Evolutionary conservation across 2,797 vertebrate species (phyloP).

Genomic region (Chromobotia macracanthus): DNA sequence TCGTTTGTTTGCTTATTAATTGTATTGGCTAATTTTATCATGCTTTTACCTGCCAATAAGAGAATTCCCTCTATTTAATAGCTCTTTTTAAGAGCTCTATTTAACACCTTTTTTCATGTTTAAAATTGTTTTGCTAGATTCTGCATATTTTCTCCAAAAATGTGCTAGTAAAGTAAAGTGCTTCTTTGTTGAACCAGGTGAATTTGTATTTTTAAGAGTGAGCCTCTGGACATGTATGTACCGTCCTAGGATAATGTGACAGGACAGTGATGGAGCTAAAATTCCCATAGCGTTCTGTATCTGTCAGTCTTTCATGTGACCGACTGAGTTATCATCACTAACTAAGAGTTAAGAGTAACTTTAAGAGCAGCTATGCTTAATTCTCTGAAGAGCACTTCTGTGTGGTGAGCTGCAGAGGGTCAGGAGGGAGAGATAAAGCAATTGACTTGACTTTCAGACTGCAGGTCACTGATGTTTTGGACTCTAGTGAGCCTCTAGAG

Average conservation of each 20-base stretch:
- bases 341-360: slow-evolving; percentile 3
- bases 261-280: slow-evolving; percentile 17
- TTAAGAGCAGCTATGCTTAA: slow-evolving; percentile 29
- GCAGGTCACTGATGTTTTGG: slow-evolving; percentile 46
- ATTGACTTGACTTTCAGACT: slow-evolving; percentile 38
- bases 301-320: slow-evolving; percentile 34
- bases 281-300: slow-evolving; percentile 5
- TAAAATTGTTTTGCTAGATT: too few species aligned
- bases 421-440: slow-evolving; percentile 44
- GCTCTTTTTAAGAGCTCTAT: too few species aligned
- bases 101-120: too few species aligned
- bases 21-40: too few species aligned
- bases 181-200: background rate
- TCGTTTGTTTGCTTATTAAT: too few species aligned
- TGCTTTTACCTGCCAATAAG: too few species aligned
- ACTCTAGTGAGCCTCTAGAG: slow-evolving; percentile 31
- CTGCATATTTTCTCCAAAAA: too few species aligned
- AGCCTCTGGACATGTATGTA: background rate
- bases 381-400: slow-evolving; percentile 34
- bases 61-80: too few species aligned
- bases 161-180: too few species aligned
- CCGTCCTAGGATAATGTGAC: background rate
- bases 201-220: slow-evolving; percentile 3
- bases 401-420: slow-evolving; percentile 28
- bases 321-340: slow-evolving; percentile 15